Conservation (phyloP, 2,888 invertebrate species). For the Micoletzkya japonica region DNA sequence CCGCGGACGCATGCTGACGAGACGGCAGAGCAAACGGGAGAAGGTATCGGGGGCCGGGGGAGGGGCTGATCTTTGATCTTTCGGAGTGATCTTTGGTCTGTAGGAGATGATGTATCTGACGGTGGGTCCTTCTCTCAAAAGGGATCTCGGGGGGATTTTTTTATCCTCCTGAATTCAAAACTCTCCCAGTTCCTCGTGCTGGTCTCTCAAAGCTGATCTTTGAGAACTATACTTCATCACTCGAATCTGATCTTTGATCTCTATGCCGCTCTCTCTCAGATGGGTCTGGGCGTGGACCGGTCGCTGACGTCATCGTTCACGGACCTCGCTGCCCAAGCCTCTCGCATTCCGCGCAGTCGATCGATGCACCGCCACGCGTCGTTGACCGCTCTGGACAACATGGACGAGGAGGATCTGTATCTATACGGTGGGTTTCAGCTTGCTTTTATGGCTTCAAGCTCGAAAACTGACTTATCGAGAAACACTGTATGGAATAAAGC, state of each 20-base stretch:
- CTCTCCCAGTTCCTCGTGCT: too few relatives aligned
- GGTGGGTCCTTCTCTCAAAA: too few relatives aligned
- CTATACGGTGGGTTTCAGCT: slow-evolving; percentile 12
- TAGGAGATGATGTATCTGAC: too few relatives aligned
- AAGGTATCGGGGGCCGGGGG: background rate
- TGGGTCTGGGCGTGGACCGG: slow-evolving; percentile 24
- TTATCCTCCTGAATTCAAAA: too few relatives aligned
- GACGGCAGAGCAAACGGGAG: slow-evolving; percentile 22
- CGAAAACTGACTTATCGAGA: too few relatives aligned
- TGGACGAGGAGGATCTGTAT: slow-evolving; percentile 28
- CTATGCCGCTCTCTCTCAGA: background rate
- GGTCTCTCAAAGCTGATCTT: too few relatives aligned
- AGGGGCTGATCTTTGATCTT: too few relatives aligned
- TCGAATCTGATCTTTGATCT: slow-evolving; percentile 20
- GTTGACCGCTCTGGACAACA: slow-evolving; percentile 21
- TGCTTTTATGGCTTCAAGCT: too few relatives aligned
- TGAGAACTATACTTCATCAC: too few relatives aligned
- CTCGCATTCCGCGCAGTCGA: slow-evolving; percentile 45
- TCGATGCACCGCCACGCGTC: slow-evolving; percentile 3
- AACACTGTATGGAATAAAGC: background rate
- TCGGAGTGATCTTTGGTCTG: too few relatives aligned
- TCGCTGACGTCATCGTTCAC: slow-evolving; percentile 56
- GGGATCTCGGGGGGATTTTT: too few relatives aligned
- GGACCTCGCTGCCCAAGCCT: slow-evolving; percentile 63
- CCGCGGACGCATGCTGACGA: slow-evolving; percentile 25